A percentile compares a stretch with the other conserved stretches of the same genome.
Evolutionary conservation across 2,113 vertebrate genomes (phyloP).

Genomic region (Asarcornis scutulata): DNA sequence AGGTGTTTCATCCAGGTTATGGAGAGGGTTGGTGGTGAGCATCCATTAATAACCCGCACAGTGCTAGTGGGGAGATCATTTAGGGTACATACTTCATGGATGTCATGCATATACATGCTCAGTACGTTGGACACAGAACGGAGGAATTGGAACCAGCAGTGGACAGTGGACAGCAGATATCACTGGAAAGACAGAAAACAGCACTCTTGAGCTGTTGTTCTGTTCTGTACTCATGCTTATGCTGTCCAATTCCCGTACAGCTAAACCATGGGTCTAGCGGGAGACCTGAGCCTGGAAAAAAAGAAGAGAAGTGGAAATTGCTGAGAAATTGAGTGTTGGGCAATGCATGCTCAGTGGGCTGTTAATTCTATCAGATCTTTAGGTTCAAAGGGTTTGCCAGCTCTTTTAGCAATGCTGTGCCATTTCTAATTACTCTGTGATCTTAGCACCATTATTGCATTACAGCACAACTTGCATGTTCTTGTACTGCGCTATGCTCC

Average conservation of each 20-base stretch:
- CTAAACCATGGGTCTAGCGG: not conserved
- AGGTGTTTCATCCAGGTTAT: not conserved
- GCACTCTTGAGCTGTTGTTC: not conserved
- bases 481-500: not conserved
- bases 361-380: not conserved
- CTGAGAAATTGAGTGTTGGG: not conserved
- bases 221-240: not conserved
- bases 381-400: not conserved
- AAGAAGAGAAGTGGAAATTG: not conserved
- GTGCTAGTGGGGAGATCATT: not conserved
- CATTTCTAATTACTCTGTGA: not conserved
- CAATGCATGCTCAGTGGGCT: not conserved
- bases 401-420: not conserved
- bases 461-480: not conserved
- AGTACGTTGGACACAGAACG: not conserved
- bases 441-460: not conserved
- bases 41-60: not conserved
- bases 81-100: fast-evolving
- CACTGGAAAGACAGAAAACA: not conserved
- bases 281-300: not conserved
- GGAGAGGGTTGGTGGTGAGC: not conserved
- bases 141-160: not conserved
- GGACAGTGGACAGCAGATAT: not conserved
- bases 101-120: fast-evolving
- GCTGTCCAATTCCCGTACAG: not conserved